These are phyloP conservation scores for Porphyrio hochstetteri DNA, from an alignment of 2,113 vertebrate genomes.

Conservation along the genomic window DNA sequence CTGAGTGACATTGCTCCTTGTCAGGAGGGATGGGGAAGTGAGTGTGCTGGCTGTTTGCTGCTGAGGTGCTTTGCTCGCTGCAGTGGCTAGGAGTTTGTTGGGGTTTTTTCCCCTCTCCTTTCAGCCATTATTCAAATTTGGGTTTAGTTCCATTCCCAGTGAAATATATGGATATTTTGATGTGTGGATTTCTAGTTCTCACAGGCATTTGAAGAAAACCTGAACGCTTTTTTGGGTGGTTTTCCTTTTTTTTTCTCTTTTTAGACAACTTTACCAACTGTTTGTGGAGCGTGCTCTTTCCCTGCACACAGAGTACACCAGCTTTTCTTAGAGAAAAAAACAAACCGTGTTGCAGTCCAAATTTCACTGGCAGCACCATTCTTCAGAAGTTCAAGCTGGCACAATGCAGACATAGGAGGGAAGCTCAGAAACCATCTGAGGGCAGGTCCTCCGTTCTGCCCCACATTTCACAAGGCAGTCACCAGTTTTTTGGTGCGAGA, in stretches of 20 bases:
- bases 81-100: neutral
- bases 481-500: neutral
- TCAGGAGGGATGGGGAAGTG: neutral
- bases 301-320: fast-evolving
- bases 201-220: neutral
- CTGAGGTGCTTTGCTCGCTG: neutral
- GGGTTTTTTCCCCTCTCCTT: fast-evolving
- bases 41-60: neutral
- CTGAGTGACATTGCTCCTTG: neutral
- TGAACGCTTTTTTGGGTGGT: neutral
- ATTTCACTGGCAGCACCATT: neutral
- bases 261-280: neutral
- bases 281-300: neutral
- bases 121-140: neutral
- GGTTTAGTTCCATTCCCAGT: neutral
- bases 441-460: neutral
- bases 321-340: neutral
- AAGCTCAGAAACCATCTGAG: neutral
- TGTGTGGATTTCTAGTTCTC: neutral
- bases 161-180: neutral
- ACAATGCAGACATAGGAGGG: neutral
- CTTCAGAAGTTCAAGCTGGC: neutral
- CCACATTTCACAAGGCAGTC: neutral
- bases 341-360: neutral
- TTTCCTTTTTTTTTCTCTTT: neutral